These are phyloP conservation scores for Trogon surrucura DNA, from an alignment of 2,113 vertebrate genomes.

Conservation along the genomic window DNA sequence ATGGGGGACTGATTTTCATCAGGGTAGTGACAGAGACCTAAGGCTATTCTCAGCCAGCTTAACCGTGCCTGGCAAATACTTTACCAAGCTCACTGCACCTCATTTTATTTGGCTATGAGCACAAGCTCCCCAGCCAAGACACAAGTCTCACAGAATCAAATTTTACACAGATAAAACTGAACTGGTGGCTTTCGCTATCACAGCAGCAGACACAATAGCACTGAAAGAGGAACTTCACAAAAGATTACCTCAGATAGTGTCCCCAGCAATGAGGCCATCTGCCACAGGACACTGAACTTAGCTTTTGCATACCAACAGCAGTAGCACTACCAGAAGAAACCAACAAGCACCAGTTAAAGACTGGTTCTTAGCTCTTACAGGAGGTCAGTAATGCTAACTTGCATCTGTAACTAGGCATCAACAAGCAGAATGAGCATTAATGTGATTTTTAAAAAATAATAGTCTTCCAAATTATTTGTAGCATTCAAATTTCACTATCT, in stretches of 20 bases:
- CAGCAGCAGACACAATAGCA: background rate
- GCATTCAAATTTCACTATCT: background rate
- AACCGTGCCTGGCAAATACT: background rate
- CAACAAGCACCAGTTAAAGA: background rate
- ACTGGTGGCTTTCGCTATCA: background rate
- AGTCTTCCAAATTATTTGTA: background rate
- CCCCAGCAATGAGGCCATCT: background rate
- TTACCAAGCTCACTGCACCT: background rate
- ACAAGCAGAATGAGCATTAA: background rate
- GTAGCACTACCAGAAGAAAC: background rate
- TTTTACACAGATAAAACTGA: background rate
- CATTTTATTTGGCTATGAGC: fast-evolving
- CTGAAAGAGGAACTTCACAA: background rate
- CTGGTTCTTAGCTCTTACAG: background rate
- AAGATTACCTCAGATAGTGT: fast-evolving
- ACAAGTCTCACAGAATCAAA: background rate
- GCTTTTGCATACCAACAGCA: background rate
- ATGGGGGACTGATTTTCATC: background rate
- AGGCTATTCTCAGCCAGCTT: background rate
- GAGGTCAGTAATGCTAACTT: background rate
- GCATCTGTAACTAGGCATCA: background rate
- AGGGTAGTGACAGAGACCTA: background rate
- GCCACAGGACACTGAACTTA: background rate
- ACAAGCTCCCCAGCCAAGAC: background rate
- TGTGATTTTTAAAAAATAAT: background rate